These are phyloP conservation scores for Zaprionus vittiger DNA, from an alignment of 1,140 invertebrate genomes.

Conservation along the genomic window DNA sequence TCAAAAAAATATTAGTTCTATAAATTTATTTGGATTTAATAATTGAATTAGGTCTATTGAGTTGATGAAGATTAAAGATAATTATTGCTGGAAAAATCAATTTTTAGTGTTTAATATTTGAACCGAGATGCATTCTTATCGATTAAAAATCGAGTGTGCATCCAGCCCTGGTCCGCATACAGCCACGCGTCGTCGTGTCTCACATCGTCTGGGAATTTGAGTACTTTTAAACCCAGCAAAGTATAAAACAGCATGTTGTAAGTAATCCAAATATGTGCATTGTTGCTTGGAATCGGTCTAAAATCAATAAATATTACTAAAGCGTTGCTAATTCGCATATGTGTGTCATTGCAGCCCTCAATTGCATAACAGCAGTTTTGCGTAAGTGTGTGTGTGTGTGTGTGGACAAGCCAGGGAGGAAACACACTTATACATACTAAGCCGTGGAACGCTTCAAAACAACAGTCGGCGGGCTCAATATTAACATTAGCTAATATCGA, in stretches of 20 bases:
- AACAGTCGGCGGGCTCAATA: conserved; percentile 29
- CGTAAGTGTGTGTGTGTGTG: conserved; percentile 77
- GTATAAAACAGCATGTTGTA: conserved; percentile 66
- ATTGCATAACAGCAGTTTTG: conserved; percentile 79
- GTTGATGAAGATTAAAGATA: neutral
- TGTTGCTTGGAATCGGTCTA: neutral
- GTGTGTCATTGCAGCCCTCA: conserved; percentile 72
- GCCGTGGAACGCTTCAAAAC: conserved; percentile 31
- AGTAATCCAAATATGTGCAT: conserved; percentile 31
- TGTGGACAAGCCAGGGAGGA: conserved; percentile 66
- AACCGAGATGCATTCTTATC: conserved; percentile 9
- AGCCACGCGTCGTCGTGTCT: conserved; percentile 72
- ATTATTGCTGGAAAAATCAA: neutral
- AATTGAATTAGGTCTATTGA: neutral
- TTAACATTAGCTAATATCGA: conserved; percentile 21
- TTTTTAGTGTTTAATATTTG: neutral
- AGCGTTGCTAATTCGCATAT: conserved; percentile 19
- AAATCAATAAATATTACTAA: neutral
- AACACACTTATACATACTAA: conserved; percentile 63
- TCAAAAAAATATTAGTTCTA: neutral
- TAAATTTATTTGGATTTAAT: neutral
- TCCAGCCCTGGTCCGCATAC: conserved; percentile 52
- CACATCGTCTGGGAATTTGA: conserved; percentile 70
- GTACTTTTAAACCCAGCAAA: conserved; percentile 47
- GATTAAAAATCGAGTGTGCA: conserved; percentile 39